Evolutionary conservation across 2,888 invertebrate species (phyloP).

Genomic region (Doris montereyensis): DNA sequence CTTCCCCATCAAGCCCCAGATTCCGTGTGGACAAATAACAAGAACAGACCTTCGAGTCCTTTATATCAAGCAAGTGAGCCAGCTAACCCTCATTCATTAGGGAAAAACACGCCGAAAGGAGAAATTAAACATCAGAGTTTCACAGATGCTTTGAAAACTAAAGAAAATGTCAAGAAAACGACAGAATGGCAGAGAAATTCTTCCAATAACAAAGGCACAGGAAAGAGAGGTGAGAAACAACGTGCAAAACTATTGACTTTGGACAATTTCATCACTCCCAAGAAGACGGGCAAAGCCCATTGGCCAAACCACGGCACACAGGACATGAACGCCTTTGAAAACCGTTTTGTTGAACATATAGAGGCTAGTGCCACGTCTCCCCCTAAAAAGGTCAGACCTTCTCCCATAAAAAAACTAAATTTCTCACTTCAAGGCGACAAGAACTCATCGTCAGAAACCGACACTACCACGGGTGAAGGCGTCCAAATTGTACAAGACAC

Average conservation of each 20-base stretch:
- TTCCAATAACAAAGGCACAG: not conserved
- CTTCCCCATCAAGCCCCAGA: no score
- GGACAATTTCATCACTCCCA: conserved; percentile 33
- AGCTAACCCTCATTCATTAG: not conserved
- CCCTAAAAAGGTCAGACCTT: conserved; percentile 39
- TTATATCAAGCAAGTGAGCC: not conserved
- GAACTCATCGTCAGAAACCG: no score
- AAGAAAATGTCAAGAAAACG: no score
- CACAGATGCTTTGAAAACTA: no score
- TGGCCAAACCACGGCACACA: conserved; percentile 2
- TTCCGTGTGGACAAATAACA: no score
- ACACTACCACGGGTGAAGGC: not conserved
- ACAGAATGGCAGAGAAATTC: no score
- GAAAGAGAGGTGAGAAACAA: not conserved
- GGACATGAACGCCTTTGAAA: conserved; percentile 27
- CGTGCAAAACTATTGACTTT: conserved; percentile 14
- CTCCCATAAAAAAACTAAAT: conserved; percentile 37
- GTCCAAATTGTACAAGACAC: not conserved
- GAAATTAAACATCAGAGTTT: no score
- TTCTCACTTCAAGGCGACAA: conserved; percentile 28
- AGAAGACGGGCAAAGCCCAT: not conserved
- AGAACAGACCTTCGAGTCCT: not conserved
- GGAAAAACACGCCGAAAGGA: not conserved
- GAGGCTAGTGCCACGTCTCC: conserved; percentile 36
- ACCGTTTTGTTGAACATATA: conserved; percentile 32